These are phyloP conservation scores for Himalopsyche kuldschensis DNA, from an alignment of 2,888 invertebrate species.

Conservation along the genomic window DNA sequence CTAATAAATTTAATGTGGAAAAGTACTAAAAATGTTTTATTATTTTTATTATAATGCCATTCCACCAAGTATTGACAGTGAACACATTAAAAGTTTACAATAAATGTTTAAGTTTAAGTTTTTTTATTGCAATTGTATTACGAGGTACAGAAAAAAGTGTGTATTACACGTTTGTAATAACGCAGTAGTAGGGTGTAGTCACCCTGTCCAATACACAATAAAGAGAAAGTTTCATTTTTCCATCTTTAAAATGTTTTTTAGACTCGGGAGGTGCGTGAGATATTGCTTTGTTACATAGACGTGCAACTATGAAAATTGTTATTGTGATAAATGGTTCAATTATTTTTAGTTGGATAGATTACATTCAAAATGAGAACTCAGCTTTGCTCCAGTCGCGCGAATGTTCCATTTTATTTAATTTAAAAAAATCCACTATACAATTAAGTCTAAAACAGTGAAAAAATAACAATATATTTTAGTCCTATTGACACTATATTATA, in stretches of 20 bases:
- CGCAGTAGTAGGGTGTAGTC: neutral
- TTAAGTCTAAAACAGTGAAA: too few relatives aligned
- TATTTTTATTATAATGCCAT: too few relatives aligned
- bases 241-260: neutral
- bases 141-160: too few relatives aligned
- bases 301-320: neutral
- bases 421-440: neutral
- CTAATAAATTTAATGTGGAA: too few relatives aligned
- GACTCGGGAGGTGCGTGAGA: neutral
- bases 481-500: too few relatives aligned
- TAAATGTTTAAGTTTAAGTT: too few relatives aligned
- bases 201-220: neutral
- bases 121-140: too few relatives aligned
- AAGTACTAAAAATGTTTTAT: too few relatives aligned
- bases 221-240: neutral
- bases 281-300: neutral
- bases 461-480: too few relatives aligned
- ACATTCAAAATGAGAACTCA: neutral
- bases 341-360: neutral
- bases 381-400: neutral
- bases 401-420: neutral
- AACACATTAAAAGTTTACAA: too few relatives aligned
- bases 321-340: neutral
- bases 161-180: too few relatives aligned
- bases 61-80: too few relatives aligned